Base-by-base conservation (phyloP, 2,797 vertebrate species). In the Coregonus suidteri region DNA sequence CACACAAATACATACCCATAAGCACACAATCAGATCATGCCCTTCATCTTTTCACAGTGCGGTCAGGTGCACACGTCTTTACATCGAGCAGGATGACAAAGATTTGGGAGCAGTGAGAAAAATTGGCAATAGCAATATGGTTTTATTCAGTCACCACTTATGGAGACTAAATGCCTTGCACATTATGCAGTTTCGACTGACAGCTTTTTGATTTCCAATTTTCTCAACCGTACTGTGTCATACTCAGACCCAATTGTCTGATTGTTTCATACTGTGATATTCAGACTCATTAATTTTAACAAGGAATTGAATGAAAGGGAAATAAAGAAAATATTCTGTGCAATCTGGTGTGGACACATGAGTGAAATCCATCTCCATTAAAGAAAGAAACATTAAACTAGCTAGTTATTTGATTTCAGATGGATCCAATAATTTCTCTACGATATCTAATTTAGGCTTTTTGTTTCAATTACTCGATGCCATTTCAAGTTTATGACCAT, bases 351-450 rank as follows among this genome's bases (percentile, higher is more conserved):
- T 67, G 35, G 11, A 25, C 72, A 35, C 74, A 56, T 47, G 53
- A 56, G 47, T 2, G 25, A 71, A 76, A 78, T 73, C 72, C 73
- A 69, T 77, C 79, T 68, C 56, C 68, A 16, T 37, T 41, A 71
- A 74, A 56, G 56, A 67, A 68, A 73, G 75, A 75, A 62, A 62
- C 59, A 72, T 68, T 64, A 31, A 78, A 62, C 71, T 80, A 34
- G 78, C 76, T 68, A 67, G 65, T 71, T 71, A 71, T 77, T 81
- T 82, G 73, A 76, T 59, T 79, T 80, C 76, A 47, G 71, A 80
- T 77, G 74, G 78, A 85, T 65, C 78, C 81, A 76, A 85, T 85
- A 76, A 85, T 82, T 84, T 75, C 74, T 84, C 52, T 75, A 77
- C 82, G 81, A 82, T 78, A 80, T 78, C 83, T 84, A 76, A 84